phyloP scores from a whole-genome alignment of 2,113 vertebrate species.

The Myrmecobius fasciatus region DNA sequence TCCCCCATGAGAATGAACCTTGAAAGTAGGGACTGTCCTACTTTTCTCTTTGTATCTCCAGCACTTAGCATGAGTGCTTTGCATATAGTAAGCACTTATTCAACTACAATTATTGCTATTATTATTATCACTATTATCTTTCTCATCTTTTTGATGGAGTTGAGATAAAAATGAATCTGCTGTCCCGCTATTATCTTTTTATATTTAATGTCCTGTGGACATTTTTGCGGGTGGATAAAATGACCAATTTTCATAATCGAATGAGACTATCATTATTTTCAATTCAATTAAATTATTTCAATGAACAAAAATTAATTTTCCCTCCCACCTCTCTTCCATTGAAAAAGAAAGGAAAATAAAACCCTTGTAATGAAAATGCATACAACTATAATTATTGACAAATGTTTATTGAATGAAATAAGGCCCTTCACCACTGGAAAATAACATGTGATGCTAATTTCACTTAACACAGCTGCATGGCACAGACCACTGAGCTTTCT shows the following conservation, averaged over 20 bases:
- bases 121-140: neutral
- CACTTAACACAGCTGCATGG: neutral
- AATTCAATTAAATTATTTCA: neutral
- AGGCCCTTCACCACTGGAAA: neutral
- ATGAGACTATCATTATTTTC: neutral
- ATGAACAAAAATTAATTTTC: neutral
- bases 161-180: neutral
- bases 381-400: neutral
- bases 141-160: neutral
- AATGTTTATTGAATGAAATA: neutral
- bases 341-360: neutral
- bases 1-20: neutral
- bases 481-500: neutral
- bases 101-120: neutral
- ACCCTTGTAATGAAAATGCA: neutral
- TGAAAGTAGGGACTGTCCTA: neutral
- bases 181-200: neutral
- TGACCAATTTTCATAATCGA: neutral
- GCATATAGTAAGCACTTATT: neutral
- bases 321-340: neutral
- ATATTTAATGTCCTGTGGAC: neutral
- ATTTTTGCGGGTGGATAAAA: neutral
- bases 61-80: neutral
- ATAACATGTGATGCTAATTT: neutral
- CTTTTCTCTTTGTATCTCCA: neutral